phyloP scores from a whole-genome alignment of 2,888 invertebrate genomes.

The Pristionchus entomophagus region DNA sequence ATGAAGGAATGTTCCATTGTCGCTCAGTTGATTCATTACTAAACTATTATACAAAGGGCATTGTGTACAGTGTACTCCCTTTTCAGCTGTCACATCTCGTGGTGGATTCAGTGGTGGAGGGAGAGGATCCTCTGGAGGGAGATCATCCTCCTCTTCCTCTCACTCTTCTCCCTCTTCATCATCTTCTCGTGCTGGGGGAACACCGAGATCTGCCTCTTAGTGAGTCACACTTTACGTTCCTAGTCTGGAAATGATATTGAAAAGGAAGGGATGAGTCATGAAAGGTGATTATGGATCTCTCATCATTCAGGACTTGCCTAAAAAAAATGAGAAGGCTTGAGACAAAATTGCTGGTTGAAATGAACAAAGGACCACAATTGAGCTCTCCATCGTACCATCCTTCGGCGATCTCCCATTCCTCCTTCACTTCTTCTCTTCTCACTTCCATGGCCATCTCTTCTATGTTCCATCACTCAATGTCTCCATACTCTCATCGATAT shows the following conservation, averaged over 20 bases:
- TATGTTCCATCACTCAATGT: conserved; percentile 41
- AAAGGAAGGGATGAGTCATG: neutral
- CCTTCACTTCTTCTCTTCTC: conserved; percentile 22
- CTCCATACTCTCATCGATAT: conserved; percentile 42
- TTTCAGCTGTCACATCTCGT: neutral
- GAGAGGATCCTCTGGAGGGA: neutral
- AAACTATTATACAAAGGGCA: neutral
- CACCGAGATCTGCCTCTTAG: neutral
- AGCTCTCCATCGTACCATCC: neutral
- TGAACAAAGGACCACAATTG: neutral
- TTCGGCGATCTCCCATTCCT: neutral
- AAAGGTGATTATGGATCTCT: neutral
- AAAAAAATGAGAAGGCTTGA: neutral
- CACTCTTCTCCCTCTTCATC: neutral
- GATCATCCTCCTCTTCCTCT: neutral
- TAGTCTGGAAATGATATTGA: neutral
- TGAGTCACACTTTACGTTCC: neutral
- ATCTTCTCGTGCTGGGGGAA: neutral
- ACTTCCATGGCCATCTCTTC: conserved; percentile 24
- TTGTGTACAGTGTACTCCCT: neutral
- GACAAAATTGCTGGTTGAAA: neutral
- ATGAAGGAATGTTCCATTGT: neutral
- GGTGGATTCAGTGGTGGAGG: conserved; percentile 15
- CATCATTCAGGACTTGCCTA: no score
- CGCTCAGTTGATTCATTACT: no score